Evolutionary conservation across 37 sponge, comb jelly and placozoan genomes (phyloP).

Genomic region (Oopsacas minuta): DNA sequence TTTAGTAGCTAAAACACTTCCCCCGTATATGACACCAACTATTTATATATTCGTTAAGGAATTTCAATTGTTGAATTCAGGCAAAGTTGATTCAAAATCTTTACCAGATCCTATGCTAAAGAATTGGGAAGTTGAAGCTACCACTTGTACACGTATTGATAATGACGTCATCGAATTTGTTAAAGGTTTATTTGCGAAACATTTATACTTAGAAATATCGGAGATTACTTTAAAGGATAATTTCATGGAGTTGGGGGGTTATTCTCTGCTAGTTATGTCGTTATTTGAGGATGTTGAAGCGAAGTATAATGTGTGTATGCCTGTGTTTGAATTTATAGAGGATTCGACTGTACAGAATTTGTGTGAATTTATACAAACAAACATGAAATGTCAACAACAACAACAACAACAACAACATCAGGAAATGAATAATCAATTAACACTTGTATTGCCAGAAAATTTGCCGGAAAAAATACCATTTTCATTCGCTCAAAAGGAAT

Average conservation of each 20-base stretch:
- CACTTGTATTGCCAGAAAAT: neutral
- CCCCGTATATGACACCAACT: neutral
- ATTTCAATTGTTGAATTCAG: neutral
- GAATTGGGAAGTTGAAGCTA: neutral
- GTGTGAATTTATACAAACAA: conserved; percentile 7
- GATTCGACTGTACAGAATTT: neutral
- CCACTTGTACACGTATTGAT: neutral
- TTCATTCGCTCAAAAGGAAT: neutral
- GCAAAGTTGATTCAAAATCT: neutral
- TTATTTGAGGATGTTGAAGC: neutral
- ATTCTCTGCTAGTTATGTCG: neutral
- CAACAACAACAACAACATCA: no score
- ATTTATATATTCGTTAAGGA: neutral
- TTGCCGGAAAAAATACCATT: neutral
- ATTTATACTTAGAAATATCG: neutral
- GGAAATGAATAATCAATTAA: neutral
- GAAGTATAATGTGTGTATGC: conserved; percentile 4
- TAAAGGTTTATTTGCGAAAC: neutral
- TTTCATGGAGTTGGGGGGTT: neutral
- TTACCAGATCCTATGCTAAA: neutral
- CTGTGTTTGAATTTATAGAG: neutral
- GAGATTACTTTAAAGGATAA: neutral
- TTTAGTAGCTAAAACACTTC: neutral
- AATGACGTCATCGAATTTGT: neutral
- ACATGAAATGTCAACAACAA: neutral